These are phyloP conservation scores for Drosophila virilis DNA, from an alignment of 1,140 invertebrate genomes.

Conservation along the genomic window DNA sequence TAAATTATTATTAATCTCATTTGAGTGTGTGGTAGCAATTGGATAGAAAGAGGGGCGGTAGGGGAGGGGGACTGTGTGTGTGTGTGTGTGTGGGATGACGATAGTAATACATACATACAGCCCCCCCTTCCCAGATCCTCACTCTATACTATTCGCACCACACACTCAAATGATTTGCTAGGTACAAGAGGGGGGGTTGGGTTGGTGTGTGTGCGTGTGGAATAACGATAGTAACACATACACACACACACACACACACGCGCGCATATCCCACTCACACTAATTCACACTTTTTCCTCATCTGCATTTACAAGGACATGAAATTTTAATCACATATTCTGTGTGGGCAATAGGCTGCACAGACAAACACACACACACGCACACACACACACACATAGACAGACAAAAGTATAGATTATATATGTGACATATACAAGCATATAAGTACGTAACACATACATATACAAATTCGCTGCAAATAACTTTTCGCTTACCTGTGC, in stretches of 20 bases:
- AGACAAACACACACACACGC: conserved; percentile 1
- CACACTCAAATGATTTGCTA: no score
- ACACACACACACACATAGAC: not conserved
- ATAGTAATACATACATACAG: conserved; percentile 8
- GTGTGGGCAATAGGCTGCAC: conserved; percentile 2
- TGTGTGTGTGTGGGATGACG: conserved; percentile 5
- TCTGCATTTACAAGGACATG: conserved; percentile 52
- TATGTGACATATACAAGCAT: not conserved
- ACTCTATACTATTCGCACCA: no score
- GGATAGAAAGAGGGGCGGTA: no score
- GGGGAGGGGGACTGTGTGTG: not conserved
- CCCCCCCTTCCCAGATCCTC: no score
- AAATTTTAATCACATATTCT: conserved; percentile 58
- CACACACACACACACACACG: conserved; percentile 2
- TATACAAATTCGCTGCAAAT: conserved; percentile 21
- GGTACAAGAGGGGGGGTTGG: no score
- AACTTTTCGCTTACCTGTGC: conserved; percentile 24
- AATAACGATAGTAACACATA: conserved; percentile 10
- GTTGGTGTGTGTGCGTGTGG: not conserved
- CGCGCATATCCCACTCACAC: conserved; percentile 6
- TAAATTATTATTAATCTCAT: conserved; percentile 81
- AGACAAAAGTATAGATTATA: not conserved
- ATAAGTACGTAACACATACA: conserved; percentile 7
- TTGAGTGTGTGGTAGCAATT: conserved; percentile 32
- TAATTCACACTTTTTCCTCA: conserved; percentile 32